Conservation (phyloP, 2,113 vertebrate species). For the Dasyurus viverrinus region DNA sequence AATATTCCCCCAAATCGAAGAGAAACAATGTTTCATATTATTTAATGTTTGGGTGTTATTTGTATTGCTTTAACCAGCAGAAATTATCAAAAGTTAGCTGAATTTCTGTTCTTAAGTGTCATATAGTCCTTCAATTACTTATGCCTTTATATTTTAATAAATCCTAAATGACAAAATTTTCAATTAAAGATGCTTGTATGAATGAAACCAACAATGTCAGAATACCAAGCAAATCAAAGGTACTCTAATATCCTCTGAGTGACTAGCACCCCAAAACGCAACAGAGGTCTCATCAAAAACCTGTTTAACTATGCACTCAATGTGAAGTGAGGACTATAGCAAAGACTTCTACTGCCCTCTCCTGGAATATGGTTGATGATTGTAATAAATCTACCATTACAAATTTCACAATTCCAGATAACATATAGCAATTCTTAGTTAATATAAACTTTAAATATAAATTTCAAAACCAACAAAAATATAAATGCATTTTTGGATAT, state of each 20-base stretch:
- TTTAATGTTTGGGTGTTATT: not conserved
- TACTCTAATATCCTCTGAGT: not conserved
- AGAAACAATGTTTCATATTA: not conserved
- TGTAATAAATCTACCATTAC: not conserved
- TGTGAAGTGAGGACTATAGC: fast-evolving
- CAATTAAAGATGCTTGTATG: not conserved
- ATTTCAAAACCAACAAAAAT: not conserved
- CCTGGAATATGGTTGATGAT: not conserved
- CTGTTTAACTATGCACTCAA: fast-evolving
- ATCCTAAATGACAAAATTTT: not conserved
- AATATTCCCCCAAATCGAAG: not conserved
- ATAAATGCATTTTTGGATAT: not conserved
- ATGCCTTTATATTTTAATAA: not conserved
- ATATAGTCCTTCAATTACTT: fast-evolving
- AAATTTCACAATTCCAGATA: not conserved
- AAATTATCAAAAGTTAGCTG: not conserved
- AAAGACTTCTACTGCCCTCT: constrained; percentile 60
- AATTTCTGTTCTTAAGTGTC: not conserved
- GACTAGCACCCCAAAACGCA: not conserved
- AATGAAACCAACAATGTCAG: not conserved
- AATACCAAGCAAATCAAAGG: not conserved
- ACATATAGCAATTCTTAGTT: fast-evolving
- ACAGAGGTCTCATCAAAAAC: not conserved
- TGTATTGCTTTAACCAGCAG: fast-evolving
- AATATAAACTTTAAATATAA: not conserved